These are phyloP conservation scores for Rhagonycha fulva DNA, from an alignment of 2,888 invertebrate genomes.

Conservation along the genomic window DNA sequence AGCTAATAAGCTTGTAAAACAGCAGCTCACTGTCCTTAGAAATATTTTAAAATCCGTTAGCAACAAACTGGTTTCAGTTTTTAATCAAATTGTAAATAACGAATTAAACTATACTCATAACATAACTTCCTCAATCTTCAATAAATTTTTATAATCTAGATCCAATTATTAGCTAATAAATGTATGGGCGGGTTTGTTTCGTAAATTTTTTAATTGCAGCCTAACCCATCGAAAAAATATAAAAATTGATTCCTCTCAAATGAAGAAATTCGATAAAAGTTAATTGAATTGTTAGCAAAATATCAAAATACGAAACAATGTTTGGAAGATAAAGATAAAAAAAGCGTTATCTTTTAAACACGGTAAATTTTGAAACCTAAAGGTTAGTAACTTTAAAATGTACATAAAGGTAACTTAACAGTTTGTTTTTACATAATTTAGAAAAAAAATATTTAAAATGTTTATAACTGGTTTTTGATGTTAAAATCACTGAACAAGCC, in stretches of 20 bases:
- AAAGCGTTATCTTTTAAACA: not conserved
- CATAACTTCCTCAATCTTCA: slow-evolving; percentile 1
- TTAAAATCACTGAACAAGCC: not conserved
- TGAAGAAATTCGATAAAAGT: not conserved
- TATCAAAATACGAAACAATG: not conserved
- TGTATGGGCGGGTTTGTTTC: not conserved
- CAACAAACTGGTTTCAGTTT: slow-evolving; percentile 3
- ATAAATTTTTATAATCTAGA: slow-evolving; percentile 1
- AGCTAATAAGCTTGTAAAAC: slow-evolving; percentile 4
- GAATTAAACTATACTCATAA: not conserved
- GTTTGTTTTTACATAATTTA: not conserved
- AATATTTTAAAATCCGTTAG: slow-evolving; percentile 13
- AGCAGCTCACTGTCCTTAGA: slow-evolving; percentile 4
- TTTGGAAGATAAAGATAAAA: not conserved
- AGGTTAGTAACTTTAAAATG: not conserved
- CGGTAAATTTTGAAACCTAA: not conserved
- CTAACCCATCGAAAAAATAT: not conserved
- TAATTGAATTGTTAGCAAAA: not conserved
- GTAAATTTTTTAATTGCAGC: not conserved
- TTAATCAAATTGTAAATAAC: slow-evolving; percentile 11
- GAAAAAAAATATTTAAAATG: not conserved
- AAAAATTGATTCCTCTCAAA: not conserved
- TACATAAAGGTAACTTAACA: not conserved
- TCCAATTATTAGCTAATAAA: not conserved
- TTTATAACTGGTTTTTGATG: not conserved